Evolutionary conservation across 2,888 invertebrate genomes (phyloP).

Genomic region (Leptinotarsa haldemani): DNA sequence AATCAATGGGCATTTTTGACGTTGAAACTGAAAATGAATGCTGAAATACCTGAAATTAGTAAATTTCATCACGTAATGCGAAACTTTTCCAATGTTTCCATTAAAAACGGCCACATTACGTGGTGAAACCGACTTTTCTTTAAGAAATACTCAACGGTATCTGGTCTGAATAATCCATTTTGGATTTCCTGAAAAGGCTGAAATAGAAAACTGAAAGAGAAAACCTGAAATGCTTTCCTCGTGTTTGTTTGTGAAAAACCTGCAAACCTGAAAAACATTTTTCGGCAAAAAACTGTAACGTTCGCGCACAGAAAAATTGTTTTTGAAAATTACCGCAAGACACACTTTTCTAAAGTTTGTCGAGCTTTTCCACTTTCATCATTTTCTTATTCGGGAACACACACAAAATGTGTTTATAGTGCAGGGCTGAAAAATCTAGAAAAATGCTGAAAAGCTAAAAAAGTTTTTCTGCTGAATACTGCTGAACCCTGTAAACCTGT

Average conservation of each 20-base stretch:
- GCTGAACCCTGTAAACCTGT: constrained; percentile 49
- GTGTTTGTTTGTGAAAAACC: constrained; percentile 27
- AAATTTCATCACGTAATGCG: constrained; percentile 7
- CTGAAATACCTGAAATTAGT: constrained; percentile 31
- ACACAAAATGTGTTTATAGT: constrained; percentile 20
- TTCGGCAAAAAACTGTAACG: not conserved
- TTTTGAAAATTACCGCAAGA: not conserved
- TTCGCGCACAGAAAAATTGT: not conserved
- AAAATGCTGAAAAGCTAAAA: constrained; percentile 33
- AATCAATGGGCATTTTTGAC: constrained; percentile 12
- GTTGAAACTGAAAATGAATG: constrained; percentile 32
- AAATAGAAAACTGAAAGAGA: constrained; percentile 32
- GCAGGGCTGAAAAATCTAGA: constrained; percentile 28
- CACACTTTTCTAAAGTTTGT: not conserved
- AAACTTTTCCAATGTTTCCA: not conserved
- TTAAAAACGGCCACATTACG: not conserved
- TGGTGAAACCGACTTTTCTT: constrained; percentile 1
- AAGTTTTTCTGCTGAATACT: constrained; percentile 29
- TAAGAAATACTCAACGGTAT: constrained; percentile 1
- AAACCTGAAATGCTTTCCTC: constrained; percentile 37
- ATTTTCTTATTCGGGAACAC: constrained; percentile 20
- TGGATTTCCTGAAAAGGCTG: constrained; percentile 30
- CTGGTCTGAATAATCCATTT: constrained; percentile 21
- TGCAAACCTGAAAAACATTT: constrained; percentile 36
- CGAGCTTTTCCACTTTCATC: not conserved